Conservation (phyloP, 2,113 vertebrate species). For the Phaetusa simplex region DNA sequence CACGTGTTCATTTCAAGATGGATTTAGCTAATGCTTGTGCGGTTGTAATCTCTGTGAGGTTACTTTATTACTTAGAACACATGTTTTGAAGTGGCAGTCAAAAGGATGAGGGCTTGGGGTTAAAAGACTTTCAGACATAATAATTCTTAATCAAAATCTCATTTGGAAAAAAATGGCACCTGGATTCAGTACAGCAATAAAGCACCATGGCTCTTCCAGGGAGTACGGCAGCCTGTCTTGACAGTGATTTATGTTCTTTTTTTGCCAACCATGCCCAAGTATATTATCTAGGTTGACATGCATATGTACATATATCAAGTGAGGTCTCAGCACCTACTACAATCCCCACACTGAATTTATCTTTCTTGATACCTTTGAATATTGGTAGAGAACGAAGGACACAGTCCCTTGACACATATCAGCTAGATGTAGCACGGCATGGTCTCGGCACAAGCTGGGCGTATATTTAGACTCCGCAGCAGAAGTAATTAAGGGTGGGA, state of each 20-base stretch:
- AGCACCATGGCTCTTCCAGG: slow-evolving; percentile 37
- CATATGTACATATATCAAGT: slow-evolving; percentile 72
- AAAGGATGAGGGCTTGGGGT: slow-evolving; percentile 34
- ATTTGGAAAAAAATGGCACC: slow-evolving; percentile 46
- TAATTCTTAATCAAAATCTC: slow-evolving; percentile 74
- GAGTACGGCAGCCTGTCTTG: slow-evolving; percentile 49
- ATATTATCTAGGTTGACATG: slow-evolving; percentile 73
- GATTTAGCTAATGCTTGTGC: slow-evolving; percentile 4
- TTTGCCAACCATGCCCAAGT: slow-evolving; percentile 38
- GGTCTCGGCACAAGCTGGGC: not conserved
- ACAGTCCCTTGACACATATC: not conserved
- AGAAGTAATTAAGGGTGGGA: slow-evolving; percentile 53
- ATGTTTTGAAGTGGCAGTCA: slow-evolving; percentile 55
- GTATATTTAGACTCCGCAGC: not conserved
- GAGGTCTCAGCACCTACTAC: slow-evolving; percentile 46
- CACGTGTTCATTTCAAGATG: slow-evolving; percentile 9
- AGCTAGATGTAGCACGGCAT: not conserved
- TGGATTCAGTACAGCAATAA: slow-evolving; percentile 35
- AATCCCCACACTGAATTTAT: slow-evolving; percentile 38
- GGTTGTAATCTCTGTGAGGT: slow-evolving; percentile 5
- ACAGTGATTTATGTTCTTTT: slow-evolving; percentile 78
- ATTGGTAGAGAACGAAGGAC: not conserved
- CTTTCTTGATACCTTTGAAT: slow-evolving; percentile 17
- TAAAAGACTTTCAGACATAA: slow-evolving; percentile 53
- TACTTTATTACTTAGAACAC: slow-evolving; percentile 45